Evolutionary conservation across 1,140 invertebrate genomes (phyloP), one percentile per base, ranked within the genome.

Genomic region (Aphaenogaster ashmeadi): DNA sequence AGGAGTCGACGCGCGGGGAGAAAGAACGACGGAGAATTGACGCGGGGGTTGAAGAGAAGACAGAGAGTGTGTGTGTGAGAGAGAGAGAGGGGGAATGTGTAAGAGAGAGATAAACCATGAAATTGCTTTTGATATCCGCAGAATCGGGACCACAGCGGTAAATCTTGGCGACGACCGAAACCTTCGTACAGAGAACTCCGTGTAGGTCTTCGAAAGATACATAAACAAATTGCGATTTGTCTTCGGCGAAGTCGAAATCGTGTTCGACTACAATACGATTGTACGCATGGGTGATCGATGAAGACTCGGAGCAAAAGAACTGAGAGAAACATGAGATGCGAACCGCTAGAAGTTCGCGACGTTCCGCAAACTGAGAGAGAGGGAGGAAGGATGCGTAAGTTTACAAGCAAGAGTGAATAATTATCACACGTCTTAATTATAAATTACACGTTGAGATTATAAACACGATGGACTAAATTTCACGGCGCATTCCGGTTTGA

Each of bases 161-260:
- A 84, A 84, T 84, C 80, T 84, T 75, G 54, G 18, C 4, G 80
- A 58, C 80, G 67, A 74, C 67, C 67, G 67, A 83, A 74, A 83
- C 66, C 64, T 56, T 54, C 79, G 64, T 52, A 44, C 66, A 41
- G 50, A 71, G 66, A n/a, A 41, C 52, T 58, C 50, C 36, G 66
- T 47, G 18, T 71, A 56, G 54, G 21, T 74, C 80, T 74, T 60
- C 54, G 80, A 84, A 84, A 84, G 80, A 74, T 74, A 74, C 69
- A 62, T 84, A 84, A 84, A 84, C 80, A 84, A 84, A 74, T 84
- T 60, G 80, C 80, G 80, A 84, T 84, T 84, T 84, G 80, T 84
- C 80, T 84, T 60, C 41, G 67, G n/a, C 60, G 15, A 86, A 56
- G 74, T 86, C 74, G 36, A 86, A 86, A 36, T 77, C 50, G 58